phyloP scores from a whole-genome alignment of 2,888 invertebrate species.

The Suillia variegata region DNA sequence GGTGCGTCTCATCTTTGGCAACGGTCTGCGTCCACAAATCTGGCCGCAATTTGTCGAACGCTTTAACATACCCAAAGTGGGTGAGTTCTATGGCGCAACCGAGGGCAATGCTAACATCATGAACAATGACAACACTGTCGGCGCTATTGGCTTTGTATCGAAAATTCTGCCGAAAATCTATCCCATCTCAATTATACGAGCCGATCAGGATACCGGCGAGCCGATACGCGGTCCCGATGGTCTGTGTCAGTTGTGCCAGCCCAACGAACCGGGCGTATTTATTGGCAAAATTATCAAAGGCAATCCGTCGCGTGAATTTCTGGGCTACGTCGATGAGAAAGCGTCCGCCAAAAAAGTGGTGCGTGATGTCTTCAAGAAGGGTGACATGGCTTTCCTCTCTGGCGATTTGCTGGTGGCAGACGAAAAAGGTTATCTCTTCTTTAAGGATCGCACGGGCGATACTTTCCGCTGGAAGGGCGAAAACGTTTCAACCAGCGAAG shows the following conservation, averaged over 20 bases:
- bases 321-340: slow-evolving; percentile 90
- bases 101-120: slow-evolving; percentile 98
- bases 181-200: slow-evolving; percentile 91
- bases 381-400: slow-evolving; percentile 91
- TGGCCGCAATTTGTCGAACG: slow-evolving; percentile 88
- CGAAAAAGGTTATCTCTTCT: slow-evolving; percentile 90
- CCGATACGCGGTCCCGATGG: slow-evolving; percentile 83
- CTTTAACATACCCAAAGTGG: slow-evolving; percentile 81
- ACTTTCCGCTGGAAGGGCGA: slow-evolving; percentile 98
- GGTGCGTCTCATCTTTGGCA: slow-evolving; percentile 83
- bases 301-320: slow-evolving; percentile 88
- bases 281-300: slow-evolving; percentile 90
- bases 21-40: slow-evolving; percentile 88
- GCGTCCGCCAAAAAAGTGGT: slow-evolving; percentile 93
- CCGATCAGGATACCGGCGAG: slow-evolving; percentile 86
- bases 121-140: slow-evolving; percentile 88
- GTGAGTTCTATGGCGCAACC: slow-evolving; percentile 95
- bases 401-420: slow-evolving; percentile 92
- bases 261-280: slow-evolving; percentile 91
- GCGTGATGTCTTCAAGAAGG: slow-evolving; percentile 80
- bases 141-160: slow-evolving; percentile 93
- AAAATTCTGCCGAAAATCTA: slow-evolving; percentile 86
- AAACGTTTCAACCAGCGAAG: slow-evolving; percentile 96
- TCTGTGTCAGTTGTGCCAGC: slow-evolving; percentile 73
- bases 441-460: slow-evolving; percentile 95